Conservation (phyloP, 2,888 invertebrate genomes). For the Oscheius sp. region DNA sequence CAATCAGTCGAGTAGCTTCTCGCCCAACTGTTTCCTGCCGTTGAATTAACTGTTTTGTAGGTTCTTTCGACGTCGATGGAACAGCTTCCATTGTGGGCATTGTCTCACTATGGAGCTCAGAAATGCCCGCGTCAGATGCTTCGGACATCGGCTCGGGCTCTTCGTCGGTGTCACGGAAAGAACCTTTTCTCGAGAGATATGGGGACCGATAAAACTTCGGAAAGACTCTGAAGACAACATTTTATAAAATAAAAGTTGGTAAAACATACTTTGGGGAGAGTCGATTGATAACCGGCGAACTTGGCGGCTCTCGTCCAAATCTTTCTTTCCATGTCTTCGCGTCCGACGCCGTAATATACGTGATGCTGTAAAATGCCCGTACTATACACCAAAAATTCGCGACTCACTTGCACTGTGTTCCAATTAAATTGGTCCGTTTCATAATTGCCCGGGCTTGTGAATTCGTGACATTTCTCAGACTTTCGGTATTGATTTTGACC, state of each 20-base stretch:
- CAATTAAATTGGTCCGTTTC: constrained; percentile 78
- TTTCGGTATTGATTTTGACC: constrained; percentile 78
- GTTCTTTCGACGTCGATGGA: constrained; percentile 4
- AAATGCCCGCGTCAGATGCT: constrained; percentile 42
- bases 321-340: constrained; percentile 76
- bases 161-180: constrained; percentile 40
- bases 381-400: neutral
- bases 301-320: constrained; percentile 61
- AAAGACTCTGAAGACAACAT: constrained; percentile 77
- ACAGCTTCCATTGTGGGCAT: neutral
- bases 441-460: constrained; percentile 79
- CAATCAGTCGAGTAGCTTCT: constrained; percentile 46
- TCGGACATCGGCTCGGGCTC: constrained; percentile 36
- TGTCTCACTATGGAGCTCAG: constrained; percentile 15
- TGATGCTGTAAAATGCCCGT: constrained; percentile 76
- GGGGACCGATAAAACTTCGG: constrained; percentile 77
- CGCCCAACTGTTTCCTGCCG: constrained; percentile 30
- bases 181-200: constrained; percentile 47
- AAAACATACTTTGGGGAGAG: constrained; percentile 67
- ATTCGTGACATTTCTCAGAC: constrained; percentile 77
- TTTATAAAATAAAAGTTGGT: neutral
- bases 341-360: constrained; percentile 78
- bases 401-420: constrained; percentile 78
- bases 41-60: no score
- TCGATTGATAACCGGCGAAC: constrained; percentile 59